phyloP scores from a whole-genome alignment of 2,888 invertebrate species.

The Arrhopalites spinosus region DNA sequence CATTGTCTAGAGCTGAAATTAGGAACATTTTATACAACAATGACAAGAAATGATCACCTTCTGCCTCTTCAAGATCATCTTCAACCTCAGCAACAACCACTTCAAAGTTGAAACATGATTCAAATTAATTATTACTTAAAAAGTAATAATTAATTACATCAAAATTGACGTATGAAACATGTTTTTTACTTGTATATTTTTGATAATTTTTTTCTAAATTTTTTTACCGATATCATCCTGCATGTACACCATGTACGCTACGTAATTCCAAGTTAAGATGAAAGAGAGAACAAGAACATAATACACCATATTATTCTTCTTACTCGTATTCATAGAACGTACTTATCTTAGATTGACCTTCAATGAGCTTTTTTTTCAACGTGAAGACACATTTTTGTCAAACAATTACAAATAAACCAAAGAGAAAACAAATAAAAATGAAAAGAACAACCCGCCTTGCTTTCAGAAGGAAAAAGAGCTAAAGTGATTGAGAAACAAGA shows the following conservation, averaged over 20 bases:
- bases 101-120: no score
- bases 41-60: no score
- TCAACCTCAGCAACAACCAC: no score
- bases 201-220: background rate
- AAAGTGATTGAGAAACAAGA: constrained; percentile 26
- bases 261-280: constrained; percentile 19
- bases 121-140: no score
- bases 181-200: background rate
- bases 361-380: background rate
- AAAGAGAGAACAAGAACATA: constrained; percentile 37
- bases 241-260: constrained; percentile 57
- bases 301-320: constrained; percentile 7
- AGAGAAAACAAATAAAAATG: constrained; percentile 25
- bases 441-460: constrained; percentile 24
- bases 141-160: no score
- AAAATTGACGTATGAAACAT: no score
- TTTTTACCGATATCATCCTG: constrained; percentile 51
- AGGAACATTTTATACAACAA: no score
- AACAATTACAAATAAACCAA: constrained; percentile 6
- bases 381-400: background rate
- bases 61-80: no score
- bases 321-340: background rate
- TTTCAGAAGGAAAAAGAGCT: constrained; percentile 31
- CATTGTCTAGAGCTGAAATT: no score
- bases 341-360: background rate